These are phyloP conservation scores for Drosophila macrothrix DNA, from an alignment of 2,888 invertebrate genomes.

Conservation along the genomic window DNA sequence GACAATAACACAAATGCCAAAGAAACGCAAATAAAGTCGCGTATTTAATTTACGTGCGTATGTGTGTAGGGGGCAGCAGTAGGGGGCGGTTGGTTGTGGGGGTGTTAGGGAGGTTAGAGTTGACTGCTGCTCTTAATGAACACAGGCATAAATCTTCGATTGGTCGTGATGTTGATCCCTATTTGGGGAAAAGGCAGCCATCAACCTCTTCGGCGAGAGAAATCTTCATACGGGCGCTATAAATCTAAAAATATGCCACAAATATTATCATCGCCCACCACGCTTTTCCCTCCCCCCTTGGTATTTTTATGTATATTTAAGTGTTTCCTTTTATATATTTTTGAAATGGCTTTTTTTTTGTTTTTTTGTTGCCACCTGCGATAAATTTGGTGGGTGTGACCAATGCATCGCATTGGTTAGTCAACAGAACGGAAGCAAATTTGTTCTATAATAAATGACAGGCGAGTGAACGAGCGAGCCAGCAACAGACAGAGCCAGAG, in stretches of 20 bases:
- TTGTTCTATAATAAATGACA: slow-evolving; percentile 43
- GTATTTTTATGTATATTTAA: slow-evolving; percentile 79
- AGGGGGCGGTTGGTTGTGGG: no score
- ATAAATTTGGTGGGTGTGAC: slow-evolving; percentile 62
- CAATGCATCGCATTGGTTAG: slow-evolving; percentile 60
- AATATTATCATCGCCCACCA: slow-evolving; percentile 13
- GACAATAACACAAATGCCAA: slow-evolving; percentile 31
- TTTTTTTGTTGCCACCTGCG: slow-evolving; percentile 63
- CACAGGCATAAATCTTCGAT: slow-evolving; percentile 53
- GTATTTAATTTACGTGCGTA: slow-evolving; percentile 43
- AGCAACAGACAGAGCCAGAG: background rate
- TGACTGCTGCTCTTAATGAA: slow-evolving; percentile 48
- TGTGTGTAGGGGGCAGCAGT: background rate
- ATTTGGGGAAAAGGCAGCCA: slow-evolving; percentile 38
- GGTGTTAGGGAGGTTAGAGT: background rate
- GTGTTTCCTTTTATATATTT: slow-evolving; percentile 55
- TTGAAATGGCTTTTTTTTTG: background rate
- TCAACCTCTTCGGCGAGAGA: slow-evolving; percentile 33
- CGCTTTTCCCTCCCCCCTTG: slow-evolving; percentile 41
- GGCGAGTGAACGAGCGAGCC: background rate
- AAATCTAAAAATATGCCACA: slow-evolving; percentile 53
- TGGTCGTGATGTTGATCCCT: slow-evolving; percentile 17
- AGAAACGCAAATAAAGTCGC: slow-evolving; percentile 49
- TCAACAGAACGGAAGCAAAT: slow-evolving; percentile 33
- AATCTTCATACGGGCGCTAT: slow-evolving; percentile 50